Evolutionary conservation across 2,797 vertebrate species (phyloP).

Genomic region (Kryptolebias ocellatus): DNA sequence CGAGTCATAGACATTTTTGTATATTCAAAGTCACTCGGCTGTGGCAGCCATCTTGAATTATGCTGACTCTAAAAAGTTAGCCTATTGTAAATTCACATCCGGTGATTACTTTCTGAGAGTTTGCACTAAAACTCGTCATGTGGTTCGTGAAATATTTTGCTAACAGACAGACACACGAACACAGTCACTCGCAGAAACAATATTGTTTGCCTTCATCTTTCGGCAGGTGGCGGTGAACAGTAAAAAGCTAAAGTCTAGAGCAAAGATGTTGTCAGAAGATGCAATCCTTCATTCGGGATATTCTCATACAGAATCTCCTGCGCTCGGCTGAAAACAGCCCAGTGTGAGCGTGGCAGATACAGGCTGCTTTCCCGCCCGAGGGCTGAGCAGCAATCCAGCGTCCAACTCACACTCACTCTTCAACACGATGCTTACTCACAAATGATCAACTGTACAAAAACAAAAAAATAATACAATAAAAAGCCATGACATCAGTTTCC

Average conservation of each 20-base stretch:
- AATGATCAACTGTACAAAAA: constrained; percentile 28
- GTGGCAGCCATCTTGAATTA: no score
- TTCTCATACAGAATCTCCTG: neutral
- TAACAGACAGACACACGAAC: no score
- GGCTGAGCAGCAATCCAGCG: constrained; percentile 52
- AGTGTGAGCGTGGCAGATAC: constrained; percentile 19
- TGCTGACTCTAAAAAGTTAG: no score
- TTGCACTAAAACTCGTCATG: no score
- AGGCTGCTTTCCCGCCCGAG: constrained; percentile 34
- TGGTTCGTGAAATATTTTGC: no score
- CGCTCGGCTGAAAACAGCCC: constrained; percentile 16
- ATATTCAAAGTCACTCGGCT: no score
- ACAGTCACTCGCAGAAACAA: no score
- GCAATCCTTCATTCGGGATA: neutral
- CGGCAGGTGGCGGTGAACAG: neutral
- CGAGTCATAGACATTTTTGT: no score
- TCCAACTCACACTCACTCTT: constrained; percentile 39
- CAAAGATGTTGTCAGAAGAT: constrained; percentile 3
- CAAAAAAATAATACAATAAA: constrained; percentile 20
- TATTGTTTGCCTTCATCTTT: no score
- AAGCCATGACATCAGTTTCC: constrained; percentile 4
- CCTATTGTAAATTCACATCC: no score
- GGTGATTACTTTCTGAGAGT: no score
- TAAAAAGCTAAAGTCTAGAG: neutral
- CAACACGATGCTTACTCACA: constrained; percentile 43